Conservation (phyloP, 2,113 vertebrate species). For the Nansenia antarctica region DNA sequence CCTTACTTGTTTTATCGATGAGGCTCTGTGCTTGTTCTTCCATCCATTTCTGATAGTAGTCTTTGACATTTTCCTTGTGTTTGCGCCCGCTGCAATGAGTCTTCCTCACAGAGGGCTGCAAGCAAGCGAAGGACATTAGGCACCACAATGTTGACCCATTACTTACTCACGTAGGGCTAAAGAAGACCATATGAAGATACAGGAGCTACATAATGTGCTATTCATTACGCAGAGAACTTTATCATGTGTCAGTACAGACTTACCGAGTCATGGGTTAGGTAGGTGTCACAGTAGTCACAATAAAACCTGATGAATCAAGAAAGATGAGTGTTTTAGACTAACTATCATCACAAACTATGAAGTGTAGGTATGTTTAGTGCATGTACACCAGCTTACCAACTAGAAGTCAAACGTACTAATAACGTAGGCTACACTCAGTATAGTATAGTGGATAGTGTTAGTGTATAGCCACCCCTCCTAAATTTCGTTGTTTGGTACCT, state of each 20-base stretch:
- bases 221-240: no score
- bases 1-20: slow-evolving; percentile 98
- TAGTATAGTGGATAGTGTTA: no score
- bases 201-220: neutral
- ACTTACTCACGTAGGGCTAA: neutral
- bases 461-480: no score
- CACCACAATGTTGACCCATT: neutral
- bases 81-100: slow-evolving; percentile 97
- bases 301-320: slow-evolving; percentile 83
- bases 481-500: no score
- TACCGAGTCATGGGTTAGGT: slow-evolving; percentile 97
- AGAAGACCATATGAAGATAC: neutral
- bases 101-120: slow-evolving; percentile 94
- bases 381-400: no score
- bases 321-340: neutral
- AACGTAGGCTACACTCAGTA: no score
- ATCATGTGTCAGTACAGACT: slow-evolving; percentile 49
- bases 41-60: slow-evolving; percentile 99
- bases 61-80: slow-evolving; percentile 98
- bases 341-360: no score
- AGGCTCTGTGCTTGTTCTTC: slow-evolving; percentile 98
- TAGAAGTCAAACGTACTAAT: no score
- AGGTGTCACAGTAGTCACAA: slow-evolving; percentile 97
- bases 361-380: no score
- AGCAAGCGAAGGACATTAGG: neutral